A percentile compares a stretch with the other conserved stretches of the same genome.
phyloP scores from a whole-genome alignment of 2,888 invertebrate genomes.

The Stictocephala bisonia region DNA sequence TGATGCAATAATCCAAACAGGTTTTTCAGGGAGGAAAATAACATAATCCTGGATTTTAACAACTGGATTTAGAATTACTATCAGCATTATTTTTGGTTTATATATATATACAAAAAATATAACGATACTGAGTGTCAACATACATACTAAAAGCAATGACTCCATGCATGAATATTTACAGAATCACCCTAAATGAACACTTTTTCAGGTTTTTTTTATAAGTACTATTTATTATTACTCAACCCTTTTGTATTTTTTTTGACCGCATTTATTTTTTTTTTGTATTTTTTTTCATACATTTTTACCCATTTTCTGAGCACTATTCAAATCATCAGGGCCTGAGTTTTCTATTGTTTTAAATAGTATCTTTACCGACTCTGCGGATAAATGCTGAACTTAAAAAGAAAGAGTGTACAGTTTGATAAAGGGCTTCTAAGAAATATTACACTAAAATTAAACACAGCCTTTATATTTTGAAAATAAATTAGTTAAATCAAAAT shows the following conservation, averaged over 20 bases:
- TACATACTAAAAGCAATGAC: constrained; percentile 9
- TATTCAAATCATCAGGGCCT: not conserved
- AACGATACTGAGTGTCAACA: constrained; percentile 26
- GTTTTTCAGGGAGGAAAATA: too few species aligned
- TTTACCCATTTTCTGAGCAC: constrained; percentile 32
- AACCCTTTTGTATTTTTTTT: constrained; percentile 12
- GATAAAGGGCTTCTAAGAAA: too few species aligned
- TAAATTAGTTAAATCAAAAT: too few species aligned
- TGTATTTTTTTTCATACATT: constrained; percentile 7
- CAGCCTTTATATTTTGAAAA: too few species aligned
- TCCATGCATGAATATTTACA: constrained; percentile 28
- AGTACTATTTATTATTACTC: constrained; percentile 15
- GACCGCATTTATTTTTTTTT: not conserved
- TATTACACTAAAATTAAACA: too few species aligned
- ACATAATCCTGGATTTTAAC: too few species aligned
- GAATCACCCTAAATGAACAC: constrained; percentile 11
- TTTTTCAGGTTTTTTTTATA: constrained; percentile 2
- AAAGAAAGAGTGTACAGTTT: too few species aligned
- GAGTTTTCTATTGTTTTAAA: constrained; percentile 16
- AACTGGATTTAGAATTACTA: too few species aligned
- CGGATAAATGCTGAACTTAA: too few species aligned
- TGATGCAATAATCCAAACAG: too few species aligned
- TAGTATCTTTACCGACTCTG: constrained; percentile 22
- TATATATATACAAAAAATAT: too few species aligned
- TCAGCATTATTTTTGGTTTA: too few species aligned